These are phyloP conservation scores for Pogonomyrmex californicus DNA, from an alignment of 1,140 invertebrate genomes.

Conservation along the genomic window DNA sequence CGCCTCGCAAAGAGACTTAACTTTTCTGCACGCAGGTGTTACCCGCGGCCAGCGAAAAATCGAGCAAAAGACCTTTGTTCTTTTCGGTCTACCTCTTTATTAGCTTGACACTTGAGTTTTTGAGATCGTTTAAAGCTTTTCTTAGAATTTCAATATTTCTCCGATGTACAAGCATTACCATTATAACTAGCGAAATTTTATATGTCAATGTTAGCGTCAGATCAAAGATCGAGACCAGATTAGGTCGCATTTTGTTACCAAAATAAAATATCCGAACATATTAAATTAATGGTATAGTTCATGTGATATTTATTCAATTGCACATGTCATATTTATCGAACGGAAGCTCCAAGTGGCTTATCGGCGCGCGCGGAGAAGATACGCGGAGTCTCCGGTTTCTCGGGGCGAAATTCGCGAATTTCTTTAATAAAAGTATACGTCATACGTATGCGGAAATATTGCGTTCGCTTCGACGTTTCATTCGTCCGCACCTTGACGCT, in stretches of 20 bases:
- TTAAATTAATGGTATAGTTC: background rate
- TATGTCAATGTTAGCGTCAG: background rate
- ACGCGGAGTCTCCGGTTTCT: background rate
- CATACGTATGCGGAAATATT: constrained; percentile 38
- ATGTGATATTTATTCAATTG: background rate
- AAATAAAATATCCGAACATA: background rate
- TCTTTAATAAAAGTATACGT: constrained; percentile 55
- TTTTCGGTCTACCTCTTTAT: constrained; percentile 55
- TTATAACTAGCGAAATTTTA: background rate
- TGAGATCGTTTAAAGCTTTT: constrained; percentile 8
- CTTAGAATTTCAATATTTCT: constrained; percentile 34
- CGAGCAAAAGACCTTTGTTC: constrained; percentile 62
- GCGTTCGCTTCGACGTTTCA: constrained; percentile 42
- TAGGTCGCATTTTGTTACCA: too few species aligned
- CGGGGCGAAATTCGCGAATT: constrained; percentile 1
- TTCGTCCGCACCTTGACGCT: constrained; percentile 40
- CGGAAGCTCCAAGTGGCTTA: background rate
- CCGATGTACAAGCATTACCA: background rate
- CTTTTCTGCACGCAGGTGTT: constrained; percentile 72
- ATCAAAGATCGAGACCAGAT: background rate
- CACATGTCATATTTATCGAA: background rate
- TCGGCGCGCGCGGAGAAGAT: background rate
- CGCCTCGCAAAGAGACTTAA: constrained; percentile 57
- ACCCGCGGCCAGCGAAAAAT: constrained; percentile 59
- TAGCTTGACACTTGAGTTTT: constrained; percentile 13